Conservation (phyloP, 2,113 vertebrate species). For the Hiodon tergisus region DNA sequence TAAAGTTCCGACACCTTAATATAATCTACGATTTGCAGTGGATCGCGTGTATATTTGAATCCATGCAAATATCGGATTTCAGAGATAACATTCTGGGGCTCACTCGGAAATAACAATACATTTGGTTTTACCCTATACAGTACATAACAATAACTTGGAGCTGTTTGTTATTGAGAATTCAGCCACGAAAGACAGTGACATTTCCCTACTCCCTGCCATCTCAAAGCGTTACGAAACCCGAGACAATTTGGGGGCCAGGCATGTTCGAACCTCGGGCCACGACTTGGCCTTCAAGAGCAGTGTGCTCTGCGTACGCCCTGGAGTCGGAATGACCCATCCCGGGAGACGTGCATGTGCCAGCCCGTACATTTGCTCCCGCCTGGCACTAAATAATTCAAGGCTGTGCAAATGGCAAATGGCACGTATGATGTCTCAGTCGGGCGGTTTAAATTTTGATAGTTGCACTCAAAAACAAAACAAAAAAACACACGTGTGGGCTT, state of each 20-base stretch:
- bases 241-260: neutral
- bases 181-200: no score
- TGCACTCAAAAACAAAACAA: neutral
- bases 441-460: neutral
- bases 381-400: slow-evolving; percentile 23
- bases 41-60: no score
- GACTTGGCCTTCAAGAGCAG: slow-evolving; percentile 14
- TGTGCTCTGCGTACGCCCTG: neutral
- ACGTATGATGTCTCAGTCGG: neutral
- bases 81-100: no score
- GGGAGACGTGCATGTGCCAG: slow-evolving; percentile 13
- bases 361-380: slow-evolving; percentile 1
- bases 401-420: slow-evolving; percentile 12
- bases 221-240: no score
- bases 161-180: no score
- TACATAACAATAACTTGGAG: no score
- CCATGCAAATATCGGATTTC: no score
- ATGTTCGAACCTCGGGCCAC: slow-evolving; percentile 9
- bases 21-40: no score
- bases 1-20: no score
- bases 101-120: no score
- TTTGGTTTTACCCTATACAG: no score
- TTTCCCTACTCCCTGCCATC: no score
- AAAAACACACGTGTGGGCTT: neutral
- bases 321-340: neutral